phyloP scores from a whole-genome alignment of 2,888 invertebrate species.

The Hoplodrina blanda region DNA sequence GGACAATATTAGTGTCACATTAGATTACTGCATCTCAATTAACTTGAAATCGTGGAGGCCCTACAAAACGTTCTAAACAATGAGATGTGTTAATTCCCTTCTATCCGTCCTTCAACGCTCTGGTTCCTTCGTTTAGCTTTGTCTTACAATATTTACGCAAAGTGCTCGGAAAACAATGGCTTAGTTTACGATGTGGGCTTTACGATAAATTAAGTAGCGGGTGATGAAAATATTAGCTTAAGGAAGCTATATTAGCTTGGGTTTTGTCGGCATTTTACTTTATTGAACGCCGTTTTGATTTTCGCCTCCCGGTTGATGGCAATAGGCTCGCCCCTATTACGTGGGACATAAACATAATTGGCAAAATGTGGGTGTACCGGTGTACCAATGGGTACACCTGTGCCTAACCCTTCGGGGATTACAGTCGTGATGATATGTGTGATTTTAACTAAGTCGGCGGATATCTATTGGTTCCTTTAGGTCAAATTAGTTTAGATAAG shows the following conservation, averaged over 20 bases:
- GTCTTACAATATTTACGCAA: constrained; percentile 56
- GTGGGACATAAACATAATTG: too few species aligned
- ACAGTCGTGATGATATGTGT: too few species aligned
- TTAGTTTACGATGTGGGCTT: constrained; percentile 27
- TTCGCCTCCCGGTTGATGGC: too few species aligned
- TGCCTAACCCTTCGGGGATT: too few species aligned
- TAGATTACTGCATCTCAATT: constrained; percentile 14
- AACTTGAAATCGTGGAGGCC: constrained; percentile 31
- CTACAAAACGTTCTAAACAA: constrained; percentile 48
- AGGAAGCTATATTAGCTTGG: neutral
- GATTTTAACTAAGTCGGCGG: too few species aligned
- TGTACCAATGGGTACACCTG: too few species aligned
- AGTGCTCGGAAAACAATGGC: constrained; percentile 43
- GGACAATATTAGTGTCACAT: neutral
- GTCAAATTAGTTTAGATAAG: neutral
- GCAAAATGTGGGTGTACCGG: too few species aligned
- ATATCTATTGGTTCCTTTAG: neutral
- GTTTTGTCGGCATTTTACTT: neutral
- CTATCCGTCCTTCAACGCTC: constrained; percentile 61
- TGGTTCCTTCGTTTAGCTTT: constrained; percentile 57
- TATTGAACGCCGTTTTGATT: neutral
- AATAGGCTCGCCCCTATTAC: too few species aligned
- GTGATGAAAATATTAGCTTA: constrained; percentile 36
- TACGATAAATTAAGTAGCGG: constrained; percentile 26
- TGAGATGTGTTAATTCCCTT: constrained; percentile 56